Conservation (phyloP, 2,888 invertebrate genomes). For the Dicyrtomina minuta region DNA sequence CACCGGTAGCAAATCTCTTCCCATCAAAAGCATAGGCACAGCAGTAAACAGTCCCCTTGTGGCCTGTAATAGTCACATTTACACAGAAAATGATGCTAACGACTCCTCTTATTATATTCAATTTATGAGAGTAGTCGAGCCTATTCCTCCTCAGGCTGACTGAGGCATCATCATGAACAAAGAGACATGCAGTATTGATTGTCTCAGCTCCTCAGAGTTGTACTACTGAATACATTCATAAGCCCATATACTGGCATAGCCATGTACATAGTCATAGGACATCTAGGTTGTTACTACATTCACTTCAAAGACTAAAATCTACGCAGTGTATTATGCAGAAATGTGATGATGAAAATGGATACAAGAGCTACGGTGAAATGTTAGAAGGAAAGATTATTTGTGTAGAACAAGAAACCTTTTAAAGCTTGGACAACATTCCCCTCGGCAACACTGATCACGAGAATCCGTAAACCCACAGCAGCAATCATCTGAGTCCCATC, state of each 20-base stretch:
- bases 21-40: slow-evolving; percentile 92
- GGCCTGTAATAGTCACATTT: slow-evolving; percentile 60
- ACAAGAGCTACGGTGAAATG: too few species aligned
- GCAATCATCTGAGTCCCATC: slow-evolving; percentile 92
- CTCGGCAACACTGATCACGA: slow-evolving; percentile 90
- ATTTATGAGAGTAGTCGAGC: too few species aligned
- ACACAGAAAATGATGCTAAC: too few species aligned
- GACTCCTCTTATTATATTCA: too few species aligned
- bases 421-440: slow-evolving; percentile 87
- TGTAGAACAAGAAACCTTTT: slow-evolving; percentile 63
- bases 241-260: too few species aligned
- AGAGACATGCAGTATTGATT: not conserved
- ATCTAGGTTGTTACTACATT: too few species aligned
- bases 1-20: slow-evolving; percentile 93
- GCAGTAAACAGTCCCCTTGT: slow-evolving; percentile 90
- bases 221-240: too few species aligned
- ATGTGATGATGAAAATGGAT: too few species aligned
- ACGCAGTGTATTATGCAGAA: too few species aligned
- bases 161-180: not conserved
- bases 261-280: too few species aligned
- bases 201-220: not conserved
- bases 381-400: too few species aligned
- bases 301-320: too few species aligned
- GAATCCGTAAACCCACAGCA: slow-evolving; percentile 89
- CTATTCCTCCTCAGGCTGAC: not conserved